Evolutionary conservation across 2,113 vertebrate species (phyloP).

Genomic region (Girardinichthys multiradiatus): DNA sequence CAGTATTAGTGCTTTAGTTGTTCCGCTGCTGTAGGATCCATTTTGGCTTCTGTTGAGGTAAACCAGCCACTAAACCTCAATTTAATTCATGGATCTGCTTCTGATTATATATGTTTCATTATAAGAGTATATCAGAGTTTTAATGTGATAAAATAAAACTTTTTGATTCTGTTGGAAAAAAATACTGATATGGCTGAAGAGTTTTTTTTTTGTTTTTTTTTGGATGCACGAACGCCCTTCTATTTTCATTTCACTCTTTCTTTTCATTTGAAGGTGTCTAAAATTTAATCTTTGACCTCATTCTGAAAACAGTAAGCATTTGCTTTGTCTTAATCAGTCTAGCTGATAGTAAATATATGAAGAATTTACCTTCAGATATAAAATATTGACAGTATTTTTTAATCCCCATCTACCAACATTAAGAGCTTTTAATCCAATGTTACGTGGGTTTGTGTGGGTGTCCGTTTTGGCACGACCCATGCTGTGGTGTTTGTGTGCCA

Average conservation of each 20-base stretch:
- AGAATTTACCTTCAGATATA: background rate
- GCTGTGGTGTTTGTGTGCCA: slow-evolving; percentile 14
- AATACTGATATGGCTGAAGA: background rate
- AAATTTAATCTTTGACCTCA: too few relatives aligned
- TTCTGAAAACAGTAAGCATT: too few relatives aligned
- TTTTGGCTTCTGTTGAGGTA: background rate
- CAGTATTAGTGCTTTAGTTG: background rate
- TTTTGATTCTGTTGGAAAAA: background rate
- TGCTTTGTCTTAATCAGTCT: too few relatives aligned
- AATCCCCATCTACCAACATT: background rate
- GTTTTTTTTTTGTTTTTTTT: background rate
- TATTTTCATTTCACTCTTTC: too few relatives aligned
- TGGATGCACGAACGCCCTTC: background rate
- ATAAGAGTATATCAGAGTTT: background rate
- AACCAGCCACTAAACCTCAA: background rate
- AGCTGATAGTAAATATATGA: too few relatives aligned
- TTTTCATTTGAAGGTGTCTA: too few relatives aligned
- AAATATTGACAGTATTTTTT: background rate
- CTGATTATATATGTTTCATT: background rate
- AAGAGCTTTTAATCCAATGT: background rate
- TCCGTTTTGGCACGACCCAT: background rate
- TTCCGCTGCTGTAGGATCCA: background rate
- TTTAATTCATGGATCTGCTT: background rate
- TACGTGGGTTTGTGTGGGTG: background rate
- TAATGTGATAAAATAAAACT: background rate